phyloP scores from a whole-genome alignment of 2,797 vertebrate genomes.

The Fistularia tabacaria region DNA sequence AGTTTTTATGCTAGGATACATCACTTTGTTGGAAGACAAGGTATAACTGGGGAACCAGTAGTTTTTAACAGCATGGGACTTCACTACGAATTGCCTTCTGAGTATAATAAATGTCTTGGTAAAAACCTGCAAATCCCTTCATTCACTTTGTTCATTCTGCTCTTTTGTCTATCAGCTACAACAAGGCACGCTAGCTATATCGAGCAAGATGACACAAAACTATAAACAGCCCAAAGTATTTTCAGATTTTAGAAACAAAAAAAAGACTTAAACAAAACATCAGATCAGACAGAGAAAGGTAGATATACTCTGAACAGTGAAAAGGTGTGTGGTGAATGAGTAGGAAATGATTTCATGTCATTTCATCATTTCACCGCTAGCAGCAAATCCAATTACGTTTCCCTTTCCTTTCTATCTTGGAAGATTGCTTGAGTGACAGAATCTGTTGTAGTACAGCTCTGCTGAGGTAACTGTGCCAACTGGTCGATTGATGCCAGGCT shows the following conservation, averaged over 20 bases:
- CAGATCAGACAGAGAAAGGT: slow-evolving; percentile 26
- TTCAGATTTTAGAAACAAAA: slow-evolving; percentile 55
- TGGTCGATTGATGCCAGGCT: slow-evolving; percentile 57
- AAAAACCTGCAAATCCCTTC: slow-evolving; percentile 61
- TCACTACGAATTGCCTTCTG: slow-evolving; percentile 16
- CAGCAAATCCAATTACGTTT: slow-evolving; percentile 72
- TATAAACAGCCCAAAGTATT: slow-evolving; percentile 57
- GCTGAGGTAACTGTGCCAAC: slow-evolving; percentile 57
- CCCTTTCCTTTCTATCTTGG: slow-evolving; percentile 58
- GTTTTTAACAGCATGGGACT: slow-evolving; percentile 28
- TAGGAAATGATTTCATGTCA: slow-evolving; percentile 57
- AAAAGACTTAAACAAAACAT: slow-evolving; percentile 20
- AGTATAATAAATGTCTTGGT: slow-evolving; percentile 38
- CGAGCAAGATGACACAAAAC: slow-evolving; percentile 55
- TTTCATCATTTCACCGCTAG: slow-evolving; percentile 71
- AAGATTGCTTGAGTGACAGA: slow-evolving; percentile 68
- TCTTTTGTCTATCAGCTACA: slow-evolving; percentile 62
- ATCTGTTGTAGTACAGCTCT: slow-evolving; percentile 46
- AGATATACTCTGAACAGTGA: slow-evolving; percentile 28
- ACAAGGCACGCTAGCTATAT: slow-evolving; percentile 49
- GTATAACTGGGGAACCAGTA: slow-evolving; percentile 14
- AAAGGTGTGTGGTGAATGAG: slow-evolving; percentile 36
- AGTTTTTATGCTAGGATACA: slow-evolving; percentile 9
- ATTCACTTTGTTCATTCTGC: slow-evolving; percentile 45
- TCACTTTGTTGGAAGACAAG: slow-evolving; percentile 15